Evolutionary conservation across 23 tunicate species (phyloP).

Genomic region (Ciona savignyi): DNA sequence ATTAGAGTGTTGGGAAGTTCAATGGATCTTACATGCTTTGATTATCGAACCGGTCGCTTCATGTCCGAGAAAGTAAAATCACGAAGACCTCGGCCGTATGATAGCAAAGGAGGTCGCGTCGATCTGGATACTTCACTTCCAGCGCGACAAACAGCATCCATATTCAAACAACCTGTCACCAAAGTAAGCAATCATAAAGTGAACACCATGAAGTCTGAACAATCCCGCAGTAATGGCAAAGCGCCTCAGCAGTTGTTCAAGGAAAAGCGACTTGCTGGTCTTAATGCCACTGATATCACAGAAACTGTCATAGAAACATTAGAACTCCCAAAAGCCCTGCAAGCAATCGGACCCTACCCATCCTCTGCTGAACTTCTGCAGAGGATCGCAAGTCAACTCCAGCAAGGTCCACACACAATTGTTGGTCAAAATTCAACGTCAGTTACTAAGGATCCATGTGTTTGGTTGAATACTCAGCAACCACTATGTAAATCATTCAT

Average conservation of each 20-base stretch:
- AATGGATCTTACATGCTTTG: constrained; percentile 60
- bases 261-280: constrained; percentile 51
- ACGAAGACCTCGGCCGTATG: background rate
- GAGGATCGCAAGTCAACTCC: background rate
- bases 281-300: constrained; percentile 56
- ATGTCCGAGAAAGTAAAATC: constrained; percentile 35
- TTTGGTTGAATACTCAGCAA: constrained; percentile 71
- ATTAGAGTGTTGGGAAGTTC: constrained; percentile 44
- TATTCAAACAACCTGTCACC: constrained; percentile 86
- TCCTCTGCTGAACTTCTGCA: background rate
- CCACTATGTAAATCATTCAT: constrained; percentile 79
- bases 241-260: constrained; percentile 37
- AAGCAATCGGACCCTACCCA: background rate
- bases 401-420: background rate
- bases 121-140: constrained; percentile 61
- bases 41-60: constrained; percentile 59
- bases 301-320: constrained; percentile 48
- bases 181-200: constrained; percentile 70
- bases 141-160: constrained; percentile 77
- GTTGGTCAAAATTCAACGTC: constrained; percentile 42
- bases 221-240: background rate
- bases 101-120: constrained; percentile 19
- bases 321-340: constrained; percentile 39
- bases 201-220: constrained; percentile 4
- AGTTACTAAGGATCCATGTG: constrained; percentile 65